These are phyloP conservation scores for Chrysotoxum bicinctum DNA, from an alignment of 2,888 invertebrate genomes.

Conservation along the genomic window DNA sequence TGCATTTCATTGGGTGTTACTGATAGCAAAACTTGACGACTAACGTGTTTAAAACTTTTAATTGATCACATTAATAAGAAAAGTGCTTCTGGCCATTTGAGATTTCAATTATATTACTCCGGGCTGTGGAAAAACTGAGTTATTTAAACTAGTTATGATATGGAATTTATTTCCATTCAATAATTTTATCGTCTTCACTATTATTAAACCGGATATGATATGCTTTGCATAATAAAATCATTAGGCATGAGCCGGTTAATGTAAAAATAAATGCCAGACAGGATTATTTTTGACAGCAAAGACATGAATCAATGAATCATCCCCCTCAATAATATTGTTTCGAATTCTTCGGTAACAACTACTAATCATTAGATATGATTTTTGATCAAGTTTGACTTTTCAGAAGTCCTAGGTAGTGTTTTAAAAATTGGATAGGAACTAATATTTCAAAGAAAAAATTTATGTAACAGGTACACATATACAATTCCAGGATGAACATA, in stretches of 20 bases:
- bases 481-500: too few relatives aligned
- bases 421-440: too few relatives aligned
- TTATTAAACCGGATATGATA: neutral
- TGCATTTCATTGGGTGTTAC: neutral
- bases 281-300: neutral
- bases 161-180: neutral
- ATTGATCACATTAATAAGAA: slow-evolving; percentile 14
- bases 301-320: neutral
- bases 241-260: neutral
- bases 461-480: too few relatives aligned
- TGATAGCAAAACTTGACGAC: neutral
- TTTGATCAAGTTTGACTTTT: too few relatives aligned
- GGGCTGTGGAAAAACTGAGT: neutral
- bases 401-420: too few relatives aligned
- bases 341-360: too few relatives aligned
- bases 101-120: neutral
- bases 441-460: too few relatives aligned
- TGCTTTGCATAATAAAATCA: neutral
- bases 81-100: neutral
- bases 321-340: too few relatives aligned
- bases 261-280: neutral
- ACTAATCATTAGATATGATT: too few relatives aligned
- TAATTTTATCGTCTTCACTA: neutral
- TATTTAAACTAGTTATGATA: neutral
- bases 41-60: neutral